Base-by-base conservation (phyloP, 2,797 vertebrate species). In the Poliocrania exsul region DNA sequence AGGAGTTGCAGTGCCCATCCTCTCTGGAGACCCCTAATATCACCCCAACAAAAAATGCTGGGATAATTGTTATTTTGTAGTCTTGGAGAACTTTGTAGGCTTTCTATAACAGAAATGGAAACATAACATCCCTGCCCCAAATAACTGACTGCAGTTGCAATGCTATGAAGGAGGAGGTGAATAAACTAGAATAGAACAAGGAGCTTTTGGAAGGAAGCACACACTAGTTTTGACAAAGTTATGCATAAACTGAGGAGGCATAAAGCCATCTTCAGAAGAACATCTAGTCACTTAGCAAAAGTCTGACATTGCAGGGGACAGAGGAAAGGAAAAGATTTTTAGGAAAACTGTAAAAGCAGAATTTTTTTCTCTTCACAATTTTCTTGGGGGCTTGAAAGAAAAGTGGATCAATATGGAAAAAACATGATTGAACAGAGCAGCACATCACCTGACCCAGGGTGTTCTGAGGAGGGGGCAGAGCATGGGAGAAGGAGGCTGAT, bases 151-250 rank as follows among this genome's bases (percentile, higher is more conserved):
- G 75, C 37, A 54, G 42, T 28, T 70, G 23, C 75, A 80, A 29
- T 50, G 71, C 83, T 64, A 80, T 10, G 50, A 71, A 88, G 60
- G 46, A 94, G 46, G 83, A 87, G 28, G 51, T 61, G 62, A 87
- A 75, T 56, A 54, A 88, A 78, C 47, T 61, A 78, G 57, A 92
- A 82, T 5, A 87, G 90, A 95, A 77, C 17, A 80, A 82, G 60
- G 28, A 86, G 44, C 46, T 90, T 37, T n/a, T 35, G 73, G 51
- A 58, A 95, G 56, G 37, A 92, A 88, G 53, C 16, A 61, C 42
- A 67, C 6, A 5, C 9, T 12, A n/a, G n/a, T 61, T 91, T 81
- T 65, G 33, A 81, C 47, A 26, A 91, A 88, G 51, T 84, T 77
- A 38, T 33, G 44, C 33, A 21, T 60, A 61, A 80, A 81, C 26